Conservation (phyloP, 2,797 vertebrate species). For the Muraenolepis orangiensis region DNA sequence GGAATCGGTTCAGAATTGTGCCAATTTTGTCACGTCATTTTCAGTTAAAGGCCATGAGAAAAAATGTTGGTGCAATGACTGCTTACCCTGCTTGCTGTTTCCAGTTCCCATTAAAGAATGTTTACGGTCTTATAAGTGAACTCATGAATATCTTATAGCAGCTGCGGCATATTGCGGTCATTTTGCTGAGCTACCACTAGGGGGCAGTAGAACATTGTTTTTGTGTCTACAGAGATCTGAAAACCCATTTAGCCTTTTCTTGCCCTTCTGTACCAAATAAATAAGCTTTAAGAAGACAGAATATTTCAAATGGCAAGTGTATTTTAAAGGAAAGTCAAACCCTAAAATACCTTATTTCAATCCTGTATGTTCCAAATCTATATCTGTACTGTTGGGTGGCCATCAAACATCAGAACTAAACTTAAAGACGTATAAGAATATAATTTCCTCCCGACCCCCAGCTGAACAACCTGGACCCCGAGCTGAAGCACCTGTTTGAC, state of each 20-base stretch:
- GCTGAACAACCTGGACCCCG: slow-evolving; percentile 97
- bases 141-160: background rate
- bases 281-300: background rate
- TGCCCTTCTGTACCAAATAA: background rate
- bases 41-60: background rate
- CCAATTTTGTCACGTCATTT: no score
- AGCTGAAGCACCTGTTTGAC: slow-evolving; percentile 96
- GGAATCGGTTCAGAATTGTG: background rate
- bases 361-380: background rate
- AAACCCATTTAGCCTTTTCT: background rate
- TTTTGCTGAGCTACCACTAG: background rate
- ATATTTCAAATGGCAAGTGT: background rate
- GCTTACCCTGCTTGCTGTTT: background rate
- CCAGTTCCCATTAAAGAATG: background rate
- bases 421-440: background rate
- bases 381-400: background rate
- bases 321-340: no score
- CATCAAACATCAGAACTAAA: background rate
- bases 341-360: no score
- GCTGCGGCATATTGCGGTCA: background rate
- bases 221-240: background rate
- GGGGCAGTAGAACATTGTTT: background rate
- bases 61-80: no score
- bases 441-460: slow-evolving; percentile 42
- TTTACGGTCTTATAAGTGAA: background rate